phyloP scores from a whole-genome alignment of 2,113 vertebrate genomes.

The Lepisosteus osseus region DNA sequence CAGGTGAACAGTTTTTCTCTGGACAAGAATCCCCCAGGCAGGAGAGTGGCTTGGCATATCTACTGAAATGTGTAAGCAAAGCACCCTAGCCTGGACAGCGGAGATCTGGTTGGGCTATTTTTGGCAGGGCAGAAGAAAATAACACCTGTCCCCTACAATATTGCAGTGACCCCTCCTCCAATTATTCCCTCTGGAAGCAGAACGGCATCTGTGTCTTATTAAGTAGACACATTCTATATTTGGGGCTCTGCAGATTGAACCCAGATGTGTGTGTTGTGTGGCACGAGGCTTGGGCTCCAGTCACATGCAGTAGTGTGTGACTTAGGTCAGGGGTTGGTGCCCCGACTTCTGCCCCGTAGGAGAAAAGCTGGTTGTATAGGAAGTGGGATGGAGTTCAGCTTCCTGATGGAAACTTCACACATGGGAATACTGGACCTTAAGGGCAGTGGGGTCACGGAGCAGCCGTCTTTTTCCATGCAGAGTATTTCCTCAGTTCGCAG shows the following conservation, averaged over 20 bases:
- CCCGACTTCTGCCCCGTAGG: not conserved
- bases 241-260: conserved; percentile 3
- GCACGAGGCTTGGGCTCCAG: conserved; percentile 6
- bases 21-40: no score
- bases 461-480: no score
- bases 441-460: no score
- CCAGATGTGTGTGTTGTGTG: conserved; percentile 5
- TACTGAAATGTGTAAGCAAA: no score
- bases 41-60: no score
- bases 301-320: not conserved
- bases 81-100: no score
- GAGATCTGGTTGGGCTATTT: not conserved
- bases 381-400: no score
- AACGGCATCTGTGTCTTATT: not conserved
- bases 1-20: no score
- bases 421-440: no score
- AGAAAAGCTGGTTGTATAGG: not conserved
- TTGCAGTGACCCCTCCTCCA: not conserved
- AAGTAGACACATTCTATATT: not conserved
- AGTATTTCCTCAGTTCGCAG: no score
- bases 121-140: not conserved
- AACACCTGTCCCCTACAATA: not conserved
- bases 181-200: not conserved
- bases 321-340: not conserved
- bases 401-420: no score